These are phyloP conservation scores for Lasius platythorax DNA, from an alignment of 2,888 invertebrate genomes.

Conservation along the genomic window DNA sequence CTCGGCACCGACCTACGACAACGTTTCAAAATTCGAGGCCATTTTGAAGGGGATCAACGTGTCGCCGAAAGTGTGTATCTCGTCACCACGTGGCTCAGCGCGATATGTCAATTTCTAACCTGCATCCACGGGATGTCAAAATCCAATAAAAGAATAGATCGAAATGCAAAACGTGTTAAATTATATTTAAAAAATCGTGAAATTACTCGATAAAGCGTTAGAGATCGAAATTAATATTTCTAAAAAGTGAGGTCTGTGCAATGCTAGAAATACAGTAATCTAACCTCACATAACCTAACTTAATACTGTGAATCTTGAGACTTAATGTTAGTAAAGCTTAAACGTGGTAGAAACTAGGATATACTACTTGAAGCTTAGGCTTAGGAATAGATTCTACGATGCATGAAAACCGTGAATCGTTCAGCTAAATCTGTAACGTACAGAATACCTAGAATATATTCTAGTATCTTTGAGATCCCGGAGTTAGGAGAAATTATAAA, in stretches of 20 bases:
- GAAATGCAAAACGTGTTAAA: neutral
- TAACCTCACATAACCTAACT: slow-evolving; percentile 37
- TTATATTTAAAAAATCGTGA: neutral
- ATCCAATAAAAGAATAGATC: neutral
- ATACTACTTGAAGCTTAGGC: neutral
- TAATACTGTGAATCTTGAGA: too few species aligned
- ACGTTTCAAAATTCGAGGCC: slow-evolving; percentile 89
- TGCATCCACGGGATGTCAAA: neutral
- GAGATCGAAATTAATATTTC: neutral
- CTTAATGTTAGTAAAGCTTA: neutral
- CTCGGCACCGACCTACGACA: slow-evolving; percentile 90
- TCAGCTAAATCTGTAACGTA: neutral
- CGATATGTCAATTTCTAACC: neutral
- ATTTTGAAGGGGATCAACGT: slow-evolving; percentile 83
- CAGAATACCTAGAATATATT: neutral
- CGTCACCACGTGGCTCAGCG: neutral
- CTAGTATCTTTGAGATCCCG: neutral
- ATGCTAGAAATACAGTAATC: neutral
- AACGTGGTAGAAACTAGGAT: neutral
- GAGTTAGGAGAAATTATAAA: neutral
- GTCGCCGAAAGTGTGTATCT: slow-evolving; percentile 76
- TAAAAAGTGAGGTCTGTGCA: neutral
- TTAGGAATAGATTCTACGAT: neutral
- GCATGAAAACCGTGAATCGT: neutral
- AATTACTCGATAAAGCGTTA: neutral